Percentiles rank a stretch among this genome's conserved stretches.
phyloP scores from a whole-genome alignment of 2,113 vertebrate genomes.

The Polypterus bichir region DNA sequence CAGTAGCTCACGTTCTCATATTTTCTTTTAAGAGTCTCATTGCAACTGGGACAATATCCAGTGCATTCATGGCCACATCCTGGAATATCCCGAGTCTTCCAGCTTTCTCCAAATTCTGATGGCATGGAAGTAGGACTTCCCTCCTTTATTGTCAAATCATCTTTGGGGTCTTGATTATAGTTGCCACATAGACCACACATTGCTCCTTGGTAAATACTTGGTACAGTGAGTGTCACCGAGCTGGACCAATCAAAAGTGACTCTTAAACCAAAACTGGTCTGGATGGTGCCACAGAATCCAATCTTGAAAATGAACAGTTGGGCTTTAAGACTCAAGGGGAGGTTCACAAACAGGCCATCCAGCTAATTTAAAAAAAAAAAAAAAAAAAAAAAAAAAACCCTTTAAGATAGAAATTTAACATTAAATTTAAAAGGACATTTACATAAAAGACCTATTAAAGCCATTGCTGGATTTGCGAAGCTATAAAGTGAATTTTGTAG shows the following conservation, averaged over 20 bases:
- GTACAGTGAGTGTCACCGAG: neutral
- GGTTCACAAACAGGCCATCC: slow-evolving; percentile 5
- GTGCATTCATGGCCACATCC: neutral
- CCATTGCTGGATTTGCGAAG: no score
- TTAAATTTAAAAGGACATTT: no score
- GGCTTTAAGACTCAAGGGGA: neutral
- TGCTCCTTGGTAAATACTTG: neutral
- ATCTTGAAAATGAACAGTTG: slow-evolving; percentile 18
- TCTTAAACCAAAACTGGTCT: neutral
- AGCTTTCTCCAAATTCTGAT: neutral
- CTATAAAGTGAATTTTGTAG: no score
- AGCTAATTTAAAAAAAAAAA: slow-evolving; percentile 7
- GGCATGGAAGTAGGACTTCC: neutral
- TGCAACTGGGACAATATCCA: neutral
- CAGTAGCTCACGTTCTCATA: slow-evolving; percentile 8
- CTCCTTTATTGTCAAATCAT: neutral
- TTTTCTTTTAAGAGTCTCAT: neutral
- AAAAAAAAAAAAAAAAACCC: no score
- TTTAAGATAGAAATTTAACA: no score
- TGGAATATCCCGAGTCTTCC: slow-evolving; percentile 19
- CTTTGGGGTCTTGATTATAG: neutral
- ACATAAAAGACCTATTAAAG: no score
- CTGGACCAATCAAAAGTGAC: slow-evolving; percentile 4
- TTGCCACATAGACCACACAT: slow-evolving; percentile 11
- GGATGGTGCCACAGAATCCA: neutral